phyloP scores from a whole-genome alignment of 2,888 invertebrate species.

The Tachina fera region DNA sequence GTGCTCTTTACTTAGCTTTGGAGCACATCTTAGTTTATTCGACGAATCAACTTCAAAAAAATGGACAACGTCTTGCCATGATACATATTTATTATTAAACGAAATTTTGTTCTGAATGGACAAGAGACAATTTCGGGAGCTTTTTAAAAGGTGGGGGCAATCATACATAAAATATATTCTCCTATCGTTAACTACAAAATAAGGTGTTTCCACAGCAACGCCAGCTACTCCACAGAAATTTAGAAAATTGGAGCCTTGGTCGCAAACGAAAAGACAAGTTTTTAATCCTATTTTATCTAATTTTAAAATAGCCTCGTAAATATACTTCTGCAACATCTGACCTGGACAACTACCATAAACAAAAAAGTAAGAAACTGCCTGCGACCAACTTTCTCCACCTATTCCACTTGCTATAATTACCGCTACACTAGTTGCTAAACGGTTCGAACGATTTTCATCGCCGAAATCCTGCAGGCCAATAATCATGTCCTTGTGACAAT shows the following conservation, averaged over 20 bases:
- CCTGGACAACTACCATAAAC: no score
- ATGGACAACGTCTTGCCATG: neutral
- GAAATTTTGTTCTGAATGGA: slow-evolving; percentile 18
- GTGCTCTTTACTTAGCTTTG: slow-evolving; percentile 34
- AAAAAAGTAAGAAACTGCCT: no score
- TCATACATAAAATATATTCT: slow-evolving; percentile 33
- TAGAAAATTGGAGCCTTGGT: neutral
- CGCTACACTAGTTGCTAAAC: no score
- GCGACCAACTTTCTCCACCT: no score
- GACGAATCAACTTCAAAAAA: slow-evolving; percentile 18
- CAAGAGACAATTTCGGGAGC: slow-evolving; percentile 34
- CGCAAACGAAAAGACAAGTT: slow-evolving; percentile 2
- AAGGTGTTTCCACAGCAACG: neutral
- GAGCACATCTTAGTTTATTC: slow-evolving; percentile 8
- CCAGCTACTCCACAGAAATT: neutral
- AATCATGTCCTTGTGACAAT: slow-evolving; percentile 8
- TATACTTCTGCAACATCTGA: no score
- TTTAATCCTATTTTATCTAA: slow-evolving; percentile 7
- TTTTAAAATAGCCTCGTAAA: no score
- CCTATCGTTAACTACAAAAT: slow-evolving; percentile 22
- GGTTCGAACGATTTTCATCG: no score
- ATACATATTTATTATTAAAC: slow-evolving; percentile 12
- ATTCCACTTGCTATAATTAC: no score
- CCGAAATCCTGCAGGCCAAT: no score
- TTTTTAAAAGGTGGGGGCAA: slow-evolving; percentile 40